These are phyloP conservation scores for Grallaria varia DNA, from an alignment of 2,113 vertebrate species.

Conservation along the genomic window DNA sequence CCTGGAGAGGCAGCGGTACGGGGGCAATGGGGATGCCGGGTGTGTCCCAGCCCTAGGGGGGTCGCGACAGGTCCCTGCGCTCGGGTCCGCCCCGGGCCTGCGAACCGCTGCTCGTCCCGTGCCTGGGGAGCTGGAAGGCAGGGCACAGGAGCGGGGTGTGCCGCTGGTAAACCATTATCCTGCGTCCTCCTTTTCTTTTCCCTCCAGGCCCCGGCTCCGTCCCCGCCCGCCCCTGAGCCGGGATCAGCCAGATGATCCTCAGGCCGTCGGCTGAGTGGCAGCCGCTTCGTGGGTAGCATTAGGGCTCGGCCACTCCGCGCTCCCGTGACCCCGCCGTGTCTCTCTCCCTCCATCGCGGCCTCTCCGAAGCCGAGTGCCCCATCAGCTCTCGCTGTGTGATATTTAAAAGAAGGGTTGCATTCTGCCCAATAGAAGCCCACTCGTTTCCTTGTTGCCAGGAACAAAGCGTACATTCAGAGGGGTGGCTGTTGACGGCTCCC, in stretches of 20 bases:
- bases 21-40: not conserved
- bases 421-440: slow-evolving; percentile 75
- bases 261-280: slow-evolving; percentile 55
- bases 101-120: fast-evolving
- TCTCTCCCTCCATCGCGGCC: not conserved
- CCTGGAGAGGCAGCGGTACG: not conserved
- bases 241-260: slow-evolving; percentile 71
- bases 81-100: not conserved
- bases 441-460: slow-evolving; percentile 76
- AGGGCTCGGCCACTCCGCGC: not conserved
- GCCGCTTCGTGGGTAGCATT: slow-evolving; percentile 43
- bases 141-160: not conserved
- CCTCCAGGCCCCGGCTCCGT: slow-evolving; percentile 18
- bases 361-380: slow-evolving; percentile 61
- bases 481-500: slow-evolving; percentile 68
- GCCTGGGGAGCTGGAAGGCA: not conserved
- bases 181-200: not conserved
- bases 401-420: slow-evolving; percentile 80
- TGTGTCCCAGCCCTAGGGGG: not conserved
- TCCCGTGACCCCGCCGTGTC: slow-evolving; percentile 34
- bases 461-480: slow-evolving; percentile 80
- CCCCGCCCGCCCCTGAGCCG: slow-evolving; percentile 44
- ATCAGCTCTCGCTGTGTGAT: slow-evolving; percentile 63
- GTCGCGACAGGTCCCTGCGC: fast-evolving
- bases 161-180: not conserved